Evolutionary conservation across 2,797 vertebrate species (phyloP), one percentile per base, ranked within the genome.

Genomic region (Miichthys miiuy): DNA sequence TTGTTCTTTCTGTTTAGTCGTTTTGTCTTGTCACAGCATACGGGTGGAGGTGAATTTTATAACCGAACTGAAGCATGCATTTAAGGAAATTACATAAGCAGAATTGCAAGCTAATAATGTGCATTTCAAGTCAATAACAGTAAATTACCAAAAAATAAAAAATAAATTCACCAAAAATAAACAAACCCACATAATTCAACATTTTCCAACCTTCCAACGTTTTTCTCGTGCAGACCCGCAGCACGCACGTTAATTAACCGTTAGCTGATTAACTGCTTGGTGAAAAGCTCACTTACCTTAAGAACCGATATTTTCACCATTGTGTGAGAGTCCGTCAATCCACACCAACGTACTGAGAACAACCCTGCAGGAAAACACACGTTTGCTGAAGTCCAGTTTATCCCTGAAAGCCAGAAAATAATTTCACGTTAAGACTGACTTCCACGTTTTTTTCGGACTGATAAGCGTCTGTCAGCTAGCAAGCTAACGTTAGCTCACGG

Each of bases 241-340:
- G 10, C 27, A 5, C 34, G 34, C 34, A 30, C 34, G 34, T 14
- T 25, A 0, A 5, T 13, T 4, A 9, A 23, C 8, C 1, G 2
- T 14, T 7, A 55, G 23, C 14, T 60, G 11, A 10, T 44, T 4
- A 17, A 2, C 2, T 4, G 23, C 1, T 27, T 1, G 5, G 1
- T 1, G 0, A 51, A 62, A 54, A 41, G 2, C 16, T 54, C 4
- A 42, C 54, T 64, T 85, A 93, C 94, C 92, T 93, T 95, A 44
- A 94, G n/a, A 68, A 93, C 83, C 0, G 85, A 84, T 69, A 95
- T 81, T 80, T 89, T 81, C 57, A 89, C 41, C 93, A 94, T 92
- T 5, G 6, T 71, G 25, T 17, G n/a, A 0, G 0, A 0, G 9
- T 4, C 23, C 14, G 12, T 54, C 34, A 1, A 7, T 17, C 20